A percentile compares a stretch with the other conserved stretches of the same genome.
These are phyloP conservation scores for Onchidella celtica DNA, from an alignment of 2,888 invertebrate species.

Conservation along the genomic window DNA sequence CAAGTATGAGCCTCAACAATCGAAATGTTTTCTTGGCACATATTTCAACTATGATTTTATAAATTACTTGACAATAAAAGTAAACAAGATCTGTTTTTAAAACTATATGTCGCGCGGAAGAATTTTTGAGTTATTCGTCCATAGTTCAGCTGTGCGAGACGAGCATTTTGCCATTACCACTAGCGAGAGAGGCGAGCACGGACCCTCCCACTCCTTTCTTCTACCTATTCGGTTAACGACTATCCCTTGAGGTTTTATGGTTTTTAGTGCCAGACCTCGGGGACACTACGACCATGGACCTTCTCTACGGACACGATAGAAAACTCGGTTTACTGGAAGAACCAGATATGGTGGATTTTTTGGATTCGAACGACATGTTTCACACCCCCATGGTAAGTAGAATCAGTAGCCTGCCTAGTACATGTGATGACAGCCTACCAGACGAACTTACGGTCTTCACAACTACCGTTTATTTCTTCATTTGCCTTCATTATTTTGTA, in stretches of 20 bases:
- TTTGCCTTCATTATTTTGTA: too few species aligned
- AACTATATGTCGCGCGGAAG: too few species aligned
- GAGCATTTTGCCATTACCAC: background rate
- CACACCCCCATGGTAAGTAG: slow-evolving; percentile 60
- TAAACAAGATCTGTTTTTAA: too few species aligned
- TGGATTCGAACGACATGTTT: slow-evolving; percentile 72
- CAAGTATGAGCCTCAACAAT: too few species aligned
- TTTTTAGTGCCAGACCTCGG: slow-evolving; percentile 60
- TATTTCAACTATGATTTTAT: too few species aligned
- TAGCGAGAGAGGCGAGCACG: slow-evolving; percentile 47
- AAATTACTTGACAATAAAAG: too few species aligned
- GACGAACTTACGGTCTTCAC: too few species aligned
- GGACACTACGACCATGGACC: slow-evolving; percentile 75
- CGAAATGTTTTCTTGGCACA: too few species aligned
- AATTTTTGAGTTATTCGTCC: too few species aligned
- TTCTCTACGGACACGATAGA: slow-evolving; percentile 74
- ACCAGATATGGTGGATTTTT: slow-evolving; percentile 68
- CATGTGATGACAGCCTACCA: background rate
- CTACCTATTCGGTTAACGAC: slow-evolving; percentile 54
- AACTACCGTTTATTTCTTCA: too few species aligned
- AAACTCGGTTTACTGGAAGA: slow-evolving; percentile 73
- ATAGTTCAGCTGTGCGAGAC: background rate
- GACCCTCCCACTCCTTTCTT: background rate
- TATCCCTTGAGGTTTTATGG: slow-evolving; percentile 69
- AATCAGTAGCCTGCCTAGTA: background rate